phyloP scores from a whole-genome alignment of 2,113 vertebrate species.

The Pantherophis guttatus region DNA sequence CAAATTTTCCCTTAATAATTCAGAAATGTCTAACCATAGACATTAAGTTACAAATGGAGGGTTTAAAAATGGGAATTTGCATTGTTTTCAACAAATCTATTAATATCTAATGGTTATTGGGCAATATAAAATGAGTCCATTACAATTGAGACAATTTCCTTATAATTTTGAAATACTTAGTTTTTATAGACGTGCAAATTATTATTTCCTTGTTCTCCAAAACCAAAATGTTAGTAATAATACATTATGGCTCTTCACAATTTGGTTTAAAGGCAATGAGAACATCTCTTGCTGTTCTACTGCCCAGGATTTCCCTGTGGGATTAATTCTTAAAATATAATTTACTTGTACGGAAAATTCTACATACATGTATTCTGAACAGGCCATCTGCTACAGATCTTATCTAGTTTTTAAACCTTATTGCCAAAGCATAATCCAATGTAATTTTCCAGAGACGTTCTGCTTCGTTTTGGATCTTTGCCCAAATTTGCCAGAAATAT shows the following conservation, averaged over 20 bases:
- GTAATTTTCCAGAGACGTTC: background rate
- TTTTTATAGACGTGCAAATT: background rate
- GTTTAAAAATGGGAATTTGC: conserved; percentile 1
- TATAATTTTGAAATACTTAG: background rate
- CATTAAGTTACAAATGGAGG: background rate
- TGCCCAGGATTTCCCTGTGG: background rate
- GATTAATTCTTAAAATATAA: background rate
- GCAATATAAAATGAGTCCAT: background rate
- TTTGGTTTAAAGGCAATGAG: background rate
- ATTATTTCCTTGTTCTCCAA: background rate
- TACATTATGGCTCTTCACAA: background rate
- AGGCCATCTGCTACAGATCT: background rate
- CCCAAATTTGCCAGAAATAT: background rate
- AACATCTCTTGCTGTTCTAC: background rate
- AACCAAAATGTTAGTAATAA: background rate
- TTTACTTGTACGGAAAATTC: background rate
- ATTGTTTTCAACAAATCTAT: background rate
- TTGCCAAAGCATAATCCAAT: background rate
- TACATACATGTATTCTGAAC: background rate
- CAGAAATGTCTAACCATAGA: background rate
- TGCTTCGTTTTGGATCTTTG: background rate
- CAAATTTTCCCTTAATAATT: background rate
- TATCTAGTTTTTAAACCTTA: background rate
- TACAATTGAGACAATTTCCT: background rate
- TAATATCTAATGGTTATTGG: background rate